Base-by-base conservation (phyloP, 2,797 vertebrate species). In the Amphiprion clarkii region DNA sequence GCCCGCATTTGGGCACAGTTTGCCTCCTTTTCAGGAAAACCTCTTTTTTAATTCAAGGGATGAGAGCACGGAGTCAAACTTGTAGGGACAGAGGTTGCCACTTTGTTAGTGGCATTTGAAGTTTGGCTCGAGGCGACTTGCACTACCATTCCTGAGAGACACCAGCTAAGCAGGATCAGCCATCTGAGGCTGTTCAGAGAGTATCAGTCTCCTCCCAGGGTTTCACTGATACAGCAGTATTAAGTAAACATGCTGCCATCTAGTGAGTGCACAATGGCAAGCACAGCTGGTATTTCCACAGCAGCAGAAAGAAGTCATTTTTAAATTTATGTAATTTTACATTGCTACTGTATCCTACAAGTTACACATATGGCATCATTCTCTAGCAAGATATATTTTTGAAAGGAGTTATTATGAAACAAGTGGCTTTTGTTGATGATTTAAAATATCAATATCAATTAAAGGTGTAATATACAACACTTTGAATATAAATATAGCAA, bases 241-340 rank as follows among this genome's bases (percentile, higher is more conserved):
- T 11, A 23, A 53, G 76, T 65, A 72, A 36, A 74, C 71, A 78
- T 91, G 86, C 82, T 88, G 87, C 91, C 91, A 89, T 86, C 92
- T 93, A 90, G 79, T 87, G 91, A 87, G 25, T 0, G 1, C 0
- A 0, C 9, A 46, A 1, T 0, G 0, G 77, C 16, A 79, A 81
- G 39, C 46, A 78, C 85, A 88, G 72, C 56, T 58, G 36, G 6
- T 14, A 11, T 63, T 36, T 64, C 6, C 17, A n/a, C 40, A 65
- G 46, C 52, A 21, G 17, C 19, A 66, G 53, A 44, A 58, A 61
- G 27, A 19, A 44, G 4, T 25, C 10, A 21, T 9, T 33, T 31
- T 33, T 1, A 46, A 16, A 5, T 8, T 14, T 39, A 61, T 52
- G 12, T n/a, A 65, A 14, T 12, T 42, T 49, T 55, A 51, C 42